phyloP scores from a whole-genome alignment of 37 sponge, comb jelly and placozoan species.

The Beroe forskalii region DNA sequence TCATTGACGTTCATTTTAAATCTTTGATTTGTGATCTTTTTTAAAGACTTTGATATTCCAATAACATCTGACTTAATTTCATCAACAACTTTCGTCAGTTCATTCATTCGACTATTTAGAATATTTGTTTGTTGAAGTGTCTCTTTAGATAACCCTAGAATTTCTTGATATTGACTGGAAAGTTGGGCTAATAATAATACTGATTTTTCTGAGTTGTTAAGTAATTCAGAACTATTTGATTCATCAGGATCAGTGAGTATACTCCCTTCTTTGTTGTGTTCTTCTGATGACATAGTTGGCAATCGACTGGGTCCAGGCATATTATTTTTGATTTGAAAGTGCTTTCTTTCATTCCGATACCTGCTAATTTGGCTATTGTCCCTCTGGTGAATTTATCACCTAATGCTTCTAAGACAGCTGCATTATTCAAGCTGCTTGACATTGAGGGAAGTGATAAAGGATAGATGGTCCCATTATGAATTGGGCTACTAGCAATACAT shows the following conservation, averaged over 20 bases:
- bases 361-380: neutral
- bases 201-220: neutral
- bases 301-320: neutral
- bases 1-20: no score
- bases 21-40: neutral
- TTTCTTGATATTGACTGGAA: slow-evolving; percentile 17
- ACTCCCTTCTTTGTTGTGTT: neutral
- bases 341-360: neutral
- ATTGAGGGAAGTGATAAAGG: neutral
- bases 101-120: neutral
- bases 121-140: neutral
- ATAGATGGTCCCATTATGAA: neutral
- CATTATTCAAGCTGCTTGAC: neutral
- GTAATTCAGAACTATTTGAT: no score
- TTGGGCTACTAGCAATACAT: neutral
- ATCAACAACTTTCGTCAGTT: neutral
- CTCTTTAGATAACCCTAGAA: neutral
- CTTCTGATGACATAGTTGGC: neutral
- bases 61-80: slow-evolving; percentile 11
- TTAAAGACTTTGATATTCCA: neutral
- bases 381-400: slow-evolving; percentile 1
- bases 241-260: no score
- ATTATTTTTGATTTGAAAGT: neutral
- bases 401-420: neutral
- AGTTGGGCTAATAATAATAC: neutral